These are phyloP conservation scores for Leptopilina drosophilae DNA, from an alignment of 2,888 invertebrate species.

Conservation along the genomic window DNA sequence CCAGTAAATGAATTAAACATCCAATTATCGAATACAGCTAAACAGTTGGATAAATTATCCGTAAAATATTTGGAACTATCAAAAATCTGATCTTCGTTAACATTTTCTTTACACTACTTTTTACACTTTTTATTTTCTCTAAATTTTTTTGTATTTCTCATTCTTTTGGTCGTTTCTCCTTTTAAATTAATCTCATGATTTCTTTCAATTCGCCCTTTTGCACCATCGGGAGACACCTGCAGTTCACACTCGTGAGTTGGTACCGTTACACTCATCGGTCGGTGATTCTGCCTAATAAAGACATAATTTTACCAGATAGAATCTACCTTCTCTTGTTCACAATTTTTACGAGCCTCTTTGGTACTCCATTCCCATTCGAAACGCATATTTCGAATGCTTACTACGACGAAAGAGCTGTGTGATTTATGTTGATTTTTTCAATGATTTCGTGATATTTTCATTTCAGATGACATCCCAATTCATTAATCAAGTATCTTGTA, in stretches of 20 bases:
- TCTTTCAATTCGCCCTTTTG: slow-evolving; percentile 36
- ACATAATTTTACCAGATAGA: slow-evolving; percentile 72
- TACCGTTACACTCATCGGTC: slow-evolving; percentile 70
- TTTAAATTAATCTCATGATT: neutral
- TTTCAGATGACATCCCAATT: slow-evolving; percentile 32
- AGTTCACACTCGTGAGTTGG: slow-evolving; percentile 54
- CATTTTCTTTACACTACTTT: neutral
- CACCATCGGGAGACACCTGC: slow-evolving; percentile 63
- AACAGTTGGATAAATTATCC: too few species aligned
- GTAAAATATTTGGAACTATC: too few species aligned
- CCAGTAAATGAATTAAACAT: too few species aligned
- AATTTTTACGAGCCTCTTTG: slow-evolving; percentile 63
- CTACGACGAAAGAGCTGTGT: slow-evolving; percentile 19
- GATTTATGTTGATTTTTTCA: slow-evolving; percentile 42
- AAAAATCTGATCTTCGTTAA: neutral
- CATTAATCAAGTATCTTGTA: slow-evolving; percentile 27
- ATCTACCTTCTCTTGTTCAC: slow-evolving; percentile 64
- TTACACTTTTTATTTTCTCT: neutral
- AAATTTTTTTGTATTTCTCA: slow-evolving; percentile 32
- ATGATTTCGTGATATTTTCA: slow-evolving; percentile 43
- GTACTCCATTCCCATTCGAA: slow-evolving; percentile 49
- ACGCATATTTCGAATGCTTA: slow-evolving; percentile 44
- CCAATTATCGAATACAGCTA: too few species aligned
- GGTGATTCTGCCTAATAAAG: slow-evolving; percentile 71
- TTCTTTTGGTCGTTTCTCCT: neutral